phyloP scores from a whole-genome alignment of 2,113 vertebrate species.

The Protobothrops mucrosquamatus region DNA sequence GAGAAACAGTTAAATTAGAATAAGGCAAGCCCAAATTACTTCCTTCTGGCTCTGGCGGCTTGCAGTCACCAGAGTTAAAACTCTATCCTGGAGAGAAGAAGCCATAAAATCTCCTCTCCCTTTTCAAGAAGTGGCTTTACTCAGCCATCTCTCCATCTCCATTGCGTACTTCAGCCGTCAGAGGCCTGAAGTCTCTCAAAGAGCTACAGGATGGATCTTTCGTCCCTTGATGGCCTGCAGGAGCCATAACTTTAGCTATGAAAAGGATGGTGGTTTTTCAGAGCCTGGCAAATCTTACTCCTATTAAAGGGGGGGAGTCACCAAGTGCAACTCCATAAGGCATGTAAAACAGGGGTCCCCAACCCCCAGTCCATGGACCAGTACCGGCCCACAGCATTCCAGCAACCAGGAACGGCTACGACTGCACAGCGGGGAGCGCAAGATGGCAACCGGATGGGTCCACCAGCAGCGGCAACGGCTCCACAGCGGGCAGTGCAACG shows the following conservation, averaged over 20 bases:
- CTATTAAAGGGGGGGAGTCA: not conserved
- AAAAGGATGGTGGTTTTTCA: conserved; percentile 4
- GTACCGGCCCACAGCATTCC: too few species aligned
- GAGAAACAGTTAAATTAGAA: not conserved
- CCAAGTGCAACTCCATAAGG: not conserved
- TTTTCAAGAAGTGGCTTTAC: not conserved
- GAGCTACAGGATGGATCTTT: not conserved
- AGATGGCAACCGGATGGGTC: too few species aligned
- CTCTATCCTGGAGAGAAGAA: not conserved
- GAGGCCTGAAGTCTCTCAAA: not conserved
- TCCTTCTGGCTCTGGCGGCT: not conserved
- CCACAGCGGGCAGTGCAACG: too few species aligned
- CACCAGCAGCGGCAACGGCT: too few species aligned
- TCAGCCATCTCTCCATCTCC: not conserved
- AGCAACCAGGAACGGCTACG: too few species aligned
- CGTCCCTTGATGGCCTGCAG: conserved; percentile 25
- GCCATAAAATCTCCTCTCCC: not conserved
- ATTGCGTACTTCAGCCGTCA: not conserved
- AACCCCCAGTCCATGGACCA: too few species aligned
- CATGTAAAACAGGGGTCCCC: not conserved
- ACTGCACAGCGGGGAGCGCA: too few species aligned
- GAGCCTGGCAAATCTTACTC: conserved; percentile 22
- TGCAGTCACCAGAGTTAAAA: not conserved
- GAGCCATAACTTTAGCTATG: conserved; percentile 34
- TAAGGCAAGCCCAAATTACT: not conserved